Evolutionary conservation across 1,140 invertebrate genomes (phyloP).

Genomic region (Drosophila rhopaloa): DNA sequence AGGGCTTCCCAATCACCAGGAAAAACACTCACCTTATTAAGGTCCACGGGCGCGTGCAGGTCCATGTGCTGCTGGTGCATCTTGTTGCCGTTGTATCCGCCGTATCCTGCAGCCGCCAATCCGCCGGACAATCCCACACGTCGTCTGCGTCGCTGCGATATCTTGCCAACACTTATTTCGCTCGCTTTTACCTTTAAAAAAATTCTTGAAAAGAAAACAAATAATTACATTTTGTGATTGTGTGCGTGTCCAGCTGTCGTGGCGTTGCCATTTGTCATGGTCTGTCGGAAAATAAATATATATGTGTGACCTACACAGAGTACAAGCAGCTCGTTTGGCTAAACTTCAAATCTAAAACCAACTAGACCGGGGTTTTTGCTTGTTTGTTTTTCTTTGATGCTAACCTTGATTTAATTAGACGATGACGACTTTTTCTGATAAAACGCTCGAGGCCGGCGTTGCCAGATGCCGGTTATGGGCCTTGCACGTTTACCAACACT

Average conservation of each 20-base stretch:
- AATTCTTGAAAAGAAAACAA: constrained; percentile 41
- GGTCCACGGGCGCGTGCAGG: constrained; percentile 87
- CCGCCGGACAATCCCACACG: constrained; percentile 52
- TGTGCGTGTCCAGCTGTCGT: constrained; percentile 36
- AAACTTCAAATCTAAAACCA: neutral
- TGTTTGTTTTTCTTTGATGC: neutral
- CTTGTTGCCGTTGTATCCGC: constrained; percentile 44
- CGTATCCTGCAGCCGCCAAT: constrained; percentile 40
- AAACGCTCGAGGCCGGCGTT: neutral
- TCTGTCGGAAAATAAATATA: neutral
- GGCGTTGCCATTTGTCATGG: constrained; percentile 16
- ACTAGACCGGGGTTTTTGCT: neutral
- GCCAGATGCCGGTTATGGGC: neutral
- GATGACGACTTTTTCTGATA: constrained; percentile 1
- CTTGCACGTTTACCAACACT: constrained; percentile 3
- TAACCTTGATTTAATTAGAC: neutral
- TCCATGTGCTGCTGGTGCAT: constrained; percentile 80
- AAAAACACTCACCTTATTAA: constrained; percentile 86
- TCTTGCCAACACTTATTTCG: constrained; percentile 50
- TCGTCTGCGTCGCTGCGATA: constrained; percentile 54
- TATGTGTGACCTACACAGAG: neutral
- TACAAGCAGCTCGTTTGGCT: neutral
- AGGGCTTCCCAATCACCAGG: too few relatives aligned
- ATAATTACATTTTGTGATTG: constrained; percentile 29
- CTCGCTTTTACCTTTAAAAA: constrained; percentile 11